Base-by-base conservation (phyloP, 2,113 vertebrate species). In the Tautogolabrus adspersus region DNA sequence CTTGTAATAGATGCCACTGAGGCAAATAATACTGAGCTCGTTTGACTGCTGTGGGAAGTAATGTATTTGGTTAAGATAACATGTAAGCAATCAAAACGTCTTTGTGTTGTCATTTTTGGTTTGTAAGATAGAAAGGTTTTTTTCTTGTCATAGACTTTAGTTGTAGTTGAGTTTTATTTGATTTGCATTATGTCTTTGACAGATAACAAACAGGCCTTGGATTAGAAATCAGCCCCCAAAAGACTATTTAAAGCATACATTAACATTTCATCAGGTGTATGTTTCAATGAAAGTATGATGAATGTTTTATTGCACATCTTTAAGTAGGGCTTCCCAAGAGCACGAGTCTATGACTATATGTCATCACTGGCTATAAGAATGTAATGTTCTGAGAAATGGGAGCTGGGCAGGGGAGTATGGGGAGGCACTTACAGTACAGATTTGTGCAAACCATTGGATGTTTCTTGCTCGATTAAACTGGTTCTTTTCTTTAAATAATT, bases 381-480 rank as follows among this genome's bases (percentile, higher is more conserved):
- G 66, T 76, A 70, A 85, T 42, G 16, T 46, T 54, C 49, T 44
- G 44, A 62, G 58, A 75, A 75, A 72, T 46, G 47, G 72, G 69
- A 77, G 82, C 56, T 60, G 40, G 46, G 46, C 49, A 71, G 67
- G 59, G 10, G 13, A 85, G 65, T 44, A 54, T 40, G 21, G 21
- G 56, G 56, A 63, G 42, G 40, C n/a, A 46, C 13, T 49, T 19
- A 46, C 16, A 60, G 21, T 34, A 49, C 58, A 64, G 49, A 84
- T 74, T 70, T 68, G 63, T 69, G 55, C 19, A 40, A 77, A 51
- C 22, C 64, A 64, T 77, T 73, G 63, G 37, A 76, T 47, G 37
- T 78, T 76, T 65, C 65, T 23, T 65, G 61, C 58, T 47, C 10
- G 3, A 51, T 65, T 49, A 47, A 59, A 75, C 16, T 40, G 13